Conservation (phyloP, 2,888 invertebrate genomes). For the Dromius quadrimaculatus region DNA sequence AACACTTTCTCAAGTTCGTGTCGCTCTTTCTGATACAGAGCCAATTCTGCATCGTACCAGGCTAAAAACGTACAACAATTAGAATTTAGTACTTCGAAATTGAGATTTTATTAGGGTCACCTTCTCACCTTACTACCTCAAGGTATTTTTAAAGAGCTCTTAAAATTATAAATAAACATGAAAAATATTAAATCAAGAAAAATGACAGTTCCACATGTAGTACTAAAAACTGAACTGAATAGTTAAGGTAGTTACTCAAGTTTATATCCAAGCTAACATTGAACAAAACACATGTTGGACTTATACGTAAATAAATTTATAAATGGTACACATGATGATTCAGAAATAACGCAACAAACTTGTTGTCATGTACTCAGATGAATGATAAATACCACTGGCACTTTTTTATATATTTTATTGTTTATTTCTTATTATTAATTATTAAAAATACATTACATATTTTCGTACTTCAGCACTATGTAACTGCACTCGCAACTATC, state of each 20-base stretch:
- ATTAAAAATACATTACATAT: no score
- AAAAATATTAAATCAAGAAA: slow-evolving; percentile 30
- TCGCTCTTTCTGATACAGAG: slow-evolving; percentile 86
- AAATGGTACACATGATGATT: no score
- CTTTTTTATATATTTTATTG: no score
- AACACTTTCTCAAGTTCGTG: slow-evolving; percentile 88
- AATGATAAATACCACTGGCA: no score
- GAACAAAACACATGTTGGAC: slow-evolving; percentile 30
- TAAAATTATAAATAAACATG: slow-evolving; percentile 13
- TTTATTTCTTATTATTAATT: no score
- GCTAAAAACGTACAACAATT: slow-evolving; percentile 69
- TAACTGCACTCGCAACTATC: no score
- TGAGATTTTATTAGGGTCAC: slow-evolving; percentile 18
- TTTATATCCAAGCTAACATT: slow-evolving; percentile 31
- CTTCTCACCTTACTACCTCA: slow-evolving; percentile 38
- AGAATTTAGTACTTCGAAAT: not conserved
- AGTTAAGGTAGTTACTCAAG: slow-evolving; percentile 30
- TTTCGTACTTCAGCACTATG: no score
- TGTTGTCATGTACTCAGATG: no score
- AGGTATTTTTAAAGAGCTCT: slow-evolving; percentile 20
- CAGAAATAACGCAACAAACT: no score
- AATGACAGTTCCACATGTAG: slow-evolving; percentile 30
- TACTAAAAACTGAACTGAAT: slow-evolving; percentile 22
- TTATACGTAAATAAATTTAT: slow-evolving; percentile 12
- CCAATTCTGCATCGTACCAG: slow-evolving; percentile 92